These are phyloP conservation scores for Micrasema minimum DNA, from an alignment of 1,140 invertebrate species.

Conservation along the genomic window DNA sequence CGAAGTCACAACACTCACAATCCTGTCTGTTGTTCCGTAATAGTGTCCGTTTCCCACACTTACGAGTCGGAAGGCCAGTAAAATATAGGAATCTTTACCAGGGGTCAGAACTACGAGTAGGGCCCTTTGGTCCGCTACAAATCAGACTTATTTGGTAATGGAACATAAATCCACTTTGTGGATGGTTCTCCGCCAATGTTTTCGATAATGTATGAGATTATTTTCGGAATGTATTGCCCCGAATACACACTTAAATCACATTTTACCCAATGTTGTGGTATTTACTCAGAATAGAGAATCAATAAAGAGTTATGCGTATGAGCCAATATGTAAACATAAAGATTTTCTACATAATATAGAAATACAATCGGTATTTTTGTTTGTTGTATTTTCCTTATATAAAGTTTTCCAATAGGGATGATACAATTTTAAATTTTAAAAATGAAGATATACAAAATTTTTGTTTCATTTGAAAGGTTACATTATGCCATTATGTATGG, in stretches of 20 bases:
- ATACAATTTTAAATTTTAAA: too few species aligned
- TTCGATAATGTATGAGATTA: background rate
- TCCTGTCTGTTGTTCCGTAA: constrained; percentile 5
- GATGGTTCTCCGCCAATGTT: constrained; percentile 8
- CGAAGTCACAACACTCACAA: constrained; percentile 5
- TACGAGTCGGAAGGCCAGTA: constrained; percentile 16
- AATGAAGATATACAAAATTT: too few species aligned
- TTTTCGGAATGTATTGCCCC: background rate
- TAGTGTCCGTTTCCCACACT: constrained; percentile 32
- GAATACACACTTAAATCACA: background rate
- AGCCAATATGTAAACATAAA: constrained; percentile 46
- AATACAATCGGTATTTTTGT: too few species aligned
- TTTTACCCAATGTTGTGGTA: background rate
- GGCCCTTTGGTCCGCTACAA: constrained; percentile 1
- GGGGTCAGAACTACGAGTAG: constrained; percentile 2
- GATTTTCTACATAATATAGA: too few species aligned
- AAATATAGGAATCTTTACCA: constrained; percentile 14
- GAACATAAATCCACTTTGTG: constrained; percentile 14
- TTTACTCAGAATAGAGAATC: background rate
- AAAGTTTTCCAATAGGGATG: too few species aligned
- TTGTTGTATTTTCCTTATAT: too few species aligned
- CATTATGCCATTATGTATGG: too few species aligned
- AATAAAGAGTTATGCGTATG: constrained; percentile 7
- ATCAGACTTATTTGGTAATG: constrained; percentile 23
- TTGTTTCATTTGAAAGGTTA: too few species aligned